Base-by-base conservation (phyloP, 2,113 vertebrate species). In the Corvus hawaiiensis region DNA sequence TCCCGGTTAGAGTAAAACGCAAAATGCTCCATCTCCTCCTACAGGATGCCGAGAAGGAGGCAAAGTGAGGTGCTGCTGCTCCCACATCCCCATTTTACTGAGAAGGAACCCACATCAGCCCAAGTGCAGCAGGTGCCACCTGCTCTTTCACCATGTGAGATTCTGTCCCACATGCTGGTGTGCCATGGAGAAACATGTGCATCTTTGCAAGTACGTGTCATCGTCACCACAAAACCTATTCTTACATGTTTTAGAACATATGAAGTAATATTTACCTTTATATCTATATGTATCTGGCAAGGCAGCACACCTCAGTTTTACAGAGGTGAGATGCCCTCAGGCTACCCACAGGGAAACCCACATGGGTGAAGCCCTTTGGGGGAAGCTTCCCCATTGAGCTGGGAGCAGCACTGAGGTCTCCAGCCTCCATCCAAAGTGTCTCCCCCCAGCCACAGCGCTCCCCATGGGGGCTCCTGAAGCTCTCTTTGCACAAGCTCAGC, bases 401-500 rank as follows among this genome's bases (percentile, higher is more conserved):
- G 9, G 16, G 56, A 68, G 10, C 37, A 71, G 41, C n/a, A 16
- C 7, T 27, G 30, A 56, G 5, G 4, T 21, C 43, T 48, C 46
- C 46, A 87, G 33, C 27, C 32, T 27, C 41, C 66, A 22, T 1
- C 33, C 2, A 0, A 46, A 41, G 18, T n/a, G 32, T 22, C n/a
- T 81, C 6, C n/a, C 30, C 9, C 19, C 28, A 48, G 43, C 28
- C 3, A 1, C 54, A 69, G n/a, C 1, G 0, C 21, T 78, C 23
- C 54, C 21, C 37, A 5, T 2, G 0, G 7, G 9, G 0, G 1
- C 24, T 73, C 43, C 55, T 4, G 6, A 68, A 37, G 22, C 2
- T 7, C 26, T 20, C 10, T 16, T 39, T 14, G 33, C 41, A 81
- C 52, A 28, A 20, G 21, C 5, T 19, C 74, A 41, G 24, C 5